Evolutionary conservation across 2,888 invertebrate species (phyloP), one percentile per base, ranked within the genome.

Genomic region (Agonopterix alstromeriana): DNA sequence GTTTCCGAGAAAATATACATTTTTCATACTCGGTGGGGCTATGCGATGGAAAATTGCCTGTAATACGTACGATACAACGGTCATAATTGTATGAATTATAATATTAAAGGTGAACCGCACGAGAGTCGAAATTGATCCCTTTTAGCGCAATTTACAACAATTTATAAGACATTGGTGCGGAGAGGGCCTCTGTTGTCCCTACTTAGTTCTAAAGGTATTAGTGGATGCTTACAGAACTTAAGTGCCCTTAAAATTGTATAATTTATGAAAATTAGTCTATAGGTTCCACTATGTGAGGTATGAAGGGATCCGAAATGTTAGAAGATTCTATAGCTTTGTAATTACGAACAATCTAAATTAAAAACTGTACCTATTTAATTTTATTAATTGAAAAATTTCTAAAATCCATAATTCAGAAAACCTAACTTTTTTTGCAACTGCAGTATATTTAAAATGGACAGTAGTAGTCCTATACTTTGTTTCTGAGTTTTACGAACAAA

Each of bases 1-100:
- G 82, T 83, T 84, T 76, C 72, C 59, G 62, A 77, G 77, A 72
- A 81, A 79, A 77, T 75, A 69, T 73, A 67, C 65, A 80, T 80
- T 81, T 81, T 81, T 81, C 77, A 80, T 77, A 65, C 55, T 55
- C 57, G 58, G 62, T 60, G 52, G 58, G 54, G 59, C 55, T 58
- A 60, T 68, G 68, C 67, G 62, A 63, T 55, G 72, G 70, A 82
- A 84, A 78, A 81, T 79, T 77, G 69, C 69, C 70, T 70, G 67
- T 82, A 73, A 65, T 55, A 52, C 58, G 56, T 63, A 60, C 56
- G 60, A 53, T 62, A 68, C 59, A 80, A 59, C 63, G 68, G 55
- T 63, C 65, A 75, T 76, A 72, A 80, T 79, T 72, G 75, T 61
- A 59, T 73, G 68, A 65, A 65, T 71, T 63, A 63, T 61, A 61